These are phyloP conservation scores for Chrysolina haemoptera DNA, from an alignment of 2,888 invertebrate genomes.

Conservation along the genomic window DNA sequence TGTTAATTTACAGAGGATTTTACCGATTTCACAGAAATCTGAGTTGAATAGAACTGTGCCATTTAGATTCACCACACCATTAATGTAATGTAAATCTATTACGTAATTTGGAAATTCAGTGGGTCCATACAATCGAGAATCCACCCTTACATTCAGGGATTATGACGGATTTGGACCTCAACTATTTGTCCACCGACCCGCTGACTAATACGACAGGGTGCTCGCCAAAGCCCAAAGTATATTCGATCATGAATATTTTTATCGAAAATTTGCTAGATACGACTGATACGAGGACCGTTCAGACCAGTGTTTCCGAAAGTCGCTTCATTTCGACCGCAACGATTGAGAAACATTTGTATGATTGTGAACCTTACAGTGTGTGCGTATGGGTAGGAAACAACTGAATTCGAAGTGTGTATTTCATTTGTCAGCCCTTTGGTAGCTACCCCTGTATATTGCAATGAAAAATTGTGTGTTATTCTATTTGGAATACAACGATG, in stretches of 20 bases:
- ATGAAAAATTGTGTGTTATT: no score
- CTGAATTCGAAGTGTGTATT: no score
- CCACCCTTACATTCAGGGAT: constrained; percentile 49
- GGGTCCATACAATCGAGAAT: constrained; percentile 43
- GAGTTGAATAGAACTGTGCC: constrained; percentile 25
- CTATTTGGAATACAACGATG: no score
- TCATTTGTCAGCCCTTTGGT: no score
- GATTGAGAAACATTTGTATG: no score
- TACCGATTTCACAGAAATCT: constrained; percentile 34
- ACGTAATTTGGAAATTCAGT: constrained; percentile 48
- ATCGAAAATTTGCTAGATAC: background rate
- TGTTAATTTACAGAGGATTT: constrained; percentile 18
- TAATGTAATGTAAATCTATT: constrained; percentile 48
- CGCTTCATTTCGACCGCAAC: no score
- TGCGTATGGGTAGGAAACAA: no score
- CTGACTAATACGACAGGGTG: constrained; percentile 28
- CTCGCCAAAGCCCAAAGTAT: background rate
- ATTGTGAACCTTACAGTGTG: no score
- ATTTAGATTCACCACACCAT: constrained; percentile 26
- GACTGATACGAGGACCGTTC: no score
- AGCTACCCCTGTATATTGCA: no score
- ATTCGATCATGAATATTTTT: constrained; percentile 4
- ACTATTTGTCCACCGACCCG: constrained; percentile 47
- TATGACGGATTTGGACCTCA: constrained; percentile 52
- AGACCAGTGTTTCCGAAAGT: no score